phyloP scores from a whole-genome alignment of 2,113 vertebrate species.

The Galemys pyrenaicus region DNA sequence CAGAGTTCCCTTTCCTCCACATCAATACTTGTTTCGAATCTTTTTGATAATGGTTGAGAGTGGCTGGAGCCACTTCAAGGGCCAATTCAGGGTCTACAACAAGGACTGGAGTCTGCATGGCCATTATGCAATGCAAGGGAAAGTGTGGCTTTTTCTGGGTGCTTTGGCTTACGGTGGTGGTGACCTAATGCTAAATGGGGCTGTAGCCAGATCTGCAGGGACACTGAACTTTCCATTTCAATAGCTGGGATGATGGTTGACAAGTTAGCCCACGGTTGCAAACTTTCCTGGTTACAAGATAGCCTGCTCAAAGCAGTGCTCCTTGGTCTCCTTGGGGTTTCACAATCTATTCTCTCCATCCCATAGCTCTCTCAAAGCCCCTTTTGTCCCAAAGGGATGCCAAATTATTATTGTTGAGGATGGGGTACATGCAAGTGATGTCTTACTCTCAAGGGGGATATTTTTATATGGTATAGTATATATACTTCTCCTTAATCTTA shows the following conservation, averaged over 20 bases:
- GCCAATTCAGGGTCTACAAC: background rate
- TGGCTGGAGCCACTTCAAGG: background rate
- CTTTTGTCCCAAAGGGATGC: background rate
- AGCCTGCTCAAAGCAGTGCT: background rate
- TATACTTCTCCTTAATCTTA: background rate
- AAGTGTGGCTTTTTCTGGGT: background rate
- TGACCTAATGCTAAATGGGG: background rate
- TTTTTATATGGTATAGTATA: background rate
- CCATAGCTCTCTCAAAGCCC: background rate
- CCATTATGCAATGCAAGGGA: background rate
- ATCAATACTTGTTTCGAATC: background rate
- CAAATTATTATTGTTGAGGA: background rate
- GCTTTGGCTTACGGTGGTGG: background rate
- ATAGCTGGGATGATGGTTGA: background rate
- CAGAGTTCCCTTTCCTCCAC: background rate
- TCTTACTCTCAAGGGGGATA: background rate
- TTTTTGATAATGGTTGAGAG: background rate
- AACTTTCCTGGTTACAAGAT: background rate
- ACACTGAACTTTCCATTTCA: background rate
- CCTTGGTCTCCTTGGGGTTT: background rate
- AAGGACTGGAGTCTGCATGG: background rate
- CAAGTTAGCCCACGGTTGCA: background rate
- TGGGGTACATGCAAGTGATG: background rate
- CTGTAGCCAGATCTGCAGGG: background rate
- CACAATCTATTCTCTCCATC: background rate